Conservation (phyloP, 2,797 vertebrate genomes). For the Sebastes wilsoni region DNA sequence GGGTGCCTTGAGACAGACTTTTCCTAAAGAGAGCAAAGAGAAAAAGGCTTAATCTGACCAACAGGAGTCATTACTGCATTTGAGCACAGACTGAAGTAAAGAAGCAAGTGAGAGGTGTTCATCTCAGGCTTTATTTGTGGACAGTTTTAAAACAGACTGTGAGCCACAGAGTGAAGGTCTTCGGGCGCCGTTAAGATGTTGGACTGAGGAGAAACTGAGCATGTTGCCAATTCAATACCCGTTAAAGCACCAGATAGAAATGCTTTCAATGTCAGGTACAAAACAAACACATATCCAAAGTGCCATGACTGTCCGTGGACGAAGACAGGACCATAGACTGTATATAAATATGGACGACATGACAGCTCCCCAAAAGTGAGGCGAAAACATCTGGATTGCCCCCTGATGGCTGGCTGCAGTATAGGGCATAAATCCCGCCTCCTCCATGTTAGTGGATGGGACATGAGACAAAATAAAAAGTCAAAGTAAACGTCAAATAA, state of each 20-base stretch:
- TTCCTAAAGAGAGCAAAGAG: background rate
- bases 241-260: background rate
- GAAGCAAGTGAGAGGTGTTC: background rate
- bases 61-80: background rate
- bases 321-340: background rate
- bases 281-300: background rate
- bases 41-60: background rate
- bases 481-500: too few relatives aligned
- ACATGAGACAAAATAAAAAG: too few relatives aligned
- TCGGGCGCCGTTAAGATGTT: background rate
- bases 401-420: too few relatives aligned
- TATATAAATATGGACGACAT: too few relatives aligned
- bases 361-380: too few relatives aligned
- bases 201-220: background rate
- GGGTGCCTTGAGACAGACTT: background rate
- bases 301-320: background rate
- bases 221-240: background rate
- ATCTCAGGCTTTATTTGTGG: background rate
- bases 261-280: background rate
- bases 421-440: too few relatives aligned
- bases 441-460: too few relatives aligned
- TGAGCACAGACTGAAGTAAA: conserved; percentile 19
- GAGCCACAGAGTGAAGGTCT: background rate
- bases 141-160: conserved; percentile 9
- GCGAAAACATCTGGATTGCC: too few relatives aligned